Evolutionary conservation across 2,797 vertebrate species (phyloP).

Genomic region (Choloepus didactylus): DNA sequence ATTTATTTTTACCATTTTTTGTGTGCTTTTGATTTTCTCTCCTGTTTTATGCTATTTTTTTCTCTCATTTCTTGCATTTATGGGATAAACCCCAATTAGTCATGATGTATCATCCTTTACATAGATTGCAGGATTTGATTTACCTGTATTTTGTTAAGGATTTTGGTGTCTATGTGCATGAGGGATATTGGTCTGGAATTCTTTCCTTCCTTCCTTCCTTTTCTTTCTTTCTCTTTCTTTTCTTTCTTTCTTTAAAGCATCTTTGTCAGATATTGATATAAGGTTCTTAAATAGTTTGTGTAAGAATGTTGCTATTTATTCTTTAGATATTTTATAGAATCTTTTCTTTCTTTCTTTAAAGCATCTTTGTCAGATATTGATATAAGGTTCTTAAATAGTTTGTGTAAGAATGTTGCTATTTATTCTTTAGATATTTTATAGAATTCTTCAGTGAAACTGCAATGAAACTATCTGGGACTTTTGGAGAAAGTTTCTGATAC

Average conservation of each 20-base stretch:
- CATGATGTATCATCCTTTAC: background rate
- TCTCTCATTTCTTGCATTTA: background rate
- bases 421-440: background rate
- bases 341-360: no score
- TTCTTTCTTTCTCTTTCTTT: rapidly evolving
- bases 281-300: background rate
- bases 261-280: background rate
- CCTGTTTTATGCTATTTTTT: background rate
- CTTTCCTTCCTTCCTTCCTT: background rate
- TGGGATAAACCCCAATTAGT: background rate
- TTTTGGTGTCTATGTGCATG: background rate
- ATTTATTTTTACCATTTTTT: background rate
- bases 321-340: background rate
- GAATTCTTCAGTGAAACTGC: background rate
- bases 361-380: background rate
- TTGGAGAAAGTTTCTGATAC: background rate
- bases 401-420: background rate
- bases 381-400: background rate
- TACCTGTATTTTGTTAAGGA: background rate
- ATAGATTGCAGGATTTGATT: background rate
- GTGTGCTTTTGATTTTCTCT: background rate
- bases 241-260: no score
- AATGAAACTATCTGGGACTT: background rate
- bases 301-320: background rate
- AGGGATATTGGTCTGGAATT: background rate